These are phyloP conservation scores for Epizoanthus scotinus DNA, from an alignment of 92 coral and sea anemone genomes.

Conservation along the genomic window DNA sequence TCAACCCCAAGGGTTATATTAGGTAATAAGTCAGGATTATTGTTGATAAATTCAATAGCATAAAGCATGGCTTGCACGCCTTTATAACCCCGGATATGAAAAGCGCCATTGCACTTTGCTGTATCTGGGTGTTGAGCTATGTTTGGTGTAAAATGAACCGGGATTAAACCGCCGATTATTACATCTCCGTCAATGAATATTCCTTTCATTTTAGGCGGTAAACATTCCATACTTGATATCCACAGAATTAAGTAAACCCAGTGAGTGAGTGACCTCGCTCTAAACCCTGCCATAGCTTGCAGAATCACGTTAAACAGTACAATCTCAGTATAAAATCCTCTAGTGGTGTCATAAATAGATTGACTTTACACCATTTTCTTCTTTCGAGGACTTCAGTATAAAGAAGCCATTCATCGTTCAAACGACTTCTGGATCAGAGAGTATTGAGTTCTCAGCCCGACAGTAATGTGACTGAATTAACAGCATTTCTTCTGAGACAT, in stretches of 20 bases:
- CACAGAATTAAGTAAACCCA: background rate
- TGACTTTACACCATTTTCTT: background rate
- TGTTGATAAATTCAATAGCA: slow-evolving; percentile 65
- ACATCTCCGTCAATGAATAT: slow-evolving; percentile 52
- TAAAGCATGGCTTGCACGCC: slow-evolving; percentile 79
- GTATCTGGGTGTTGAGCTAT: slow-evolving; percentile 55
- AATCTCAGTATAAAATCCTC: background rate
- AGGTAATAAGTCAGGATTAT: slow-evolving; percentile 53
- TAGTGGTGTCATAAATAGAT: background rate
- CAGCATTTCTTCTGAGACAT: slow-evolving; percentile 1
- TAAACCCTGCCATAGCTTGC: slow-evolving; percentile 14
- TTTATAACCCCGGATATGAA: slow-evolving; percentile 64
- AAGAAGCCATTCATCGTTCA: background rate
- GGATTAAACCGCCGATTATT: slow-evolving; percentile 63
- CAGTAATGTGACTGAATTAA: background rate
- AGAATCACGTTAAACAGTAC: background rate
- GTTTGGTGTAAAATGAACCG: slow-evolving; percentile 69
- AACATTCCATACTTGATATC: slow-evolving; percentile 12
- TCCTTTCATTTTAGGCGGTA: background rate
- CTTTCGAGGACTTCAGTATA: background rate
- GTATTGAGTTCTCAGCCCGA: background rate
- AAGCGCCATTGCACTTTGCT: slow-evolving; percentile 54
- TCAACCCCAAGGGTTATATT: slow-evolving; percentile 67
- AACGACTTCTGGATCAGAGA: background rate
- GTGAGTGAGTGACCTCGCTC: background rate